phyloP scores from a whole-genome alignment of 2,113 vertebrate genomes.

The Butorides virescens region DNA sequence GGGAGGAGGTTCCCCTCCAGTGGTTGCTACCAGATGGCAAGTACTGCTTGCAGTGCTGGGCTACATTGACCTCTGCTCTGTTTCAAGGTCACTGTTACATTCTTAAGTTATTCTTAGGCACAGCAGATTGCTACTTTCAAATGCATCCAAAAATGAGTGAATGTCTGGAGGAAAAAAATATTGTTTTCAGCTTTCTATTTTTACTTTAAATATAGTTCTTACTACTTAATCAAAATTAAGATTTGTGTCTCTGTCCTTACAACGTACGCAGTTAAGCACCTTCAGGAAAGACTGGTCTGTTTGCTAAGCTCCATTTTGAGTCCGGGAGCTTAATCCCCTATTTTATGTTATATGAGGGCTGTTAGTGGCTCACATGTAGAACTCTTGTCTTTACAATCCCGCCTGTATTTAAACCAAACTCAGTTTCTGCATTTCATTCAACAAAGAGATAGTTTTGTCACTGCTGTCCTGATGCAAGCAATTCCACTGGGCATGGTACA shows the following conservation, averaged over 20 bases:
- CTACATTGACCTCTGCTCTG: background rate
- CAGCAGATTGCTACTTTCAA: background rate
- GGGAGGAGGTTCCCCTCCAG: background rate
- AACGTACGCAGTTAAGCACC: fast-evolving
- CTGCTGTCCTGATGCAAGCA: background rate
- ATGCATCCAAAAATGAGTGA: background rate
- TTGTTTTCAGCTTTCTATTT: background rate
- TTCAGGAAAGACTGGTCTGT: background rate
- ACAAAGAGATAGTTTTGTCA: background rate
- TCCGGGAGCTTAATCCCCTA: background rate
- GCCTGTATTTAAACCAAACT: background rate
- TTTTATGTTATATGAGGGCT: background rate
- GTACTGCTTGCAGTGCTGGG: background rate
- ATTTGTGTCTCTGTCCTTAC: background rate
- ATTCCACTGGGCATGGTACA: background rate
- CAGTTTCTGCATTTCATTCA: background rate
- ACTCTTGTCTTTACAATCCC: background rate
- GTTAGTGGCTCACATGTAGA: background rate
- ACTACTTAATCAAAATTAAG: background rate
- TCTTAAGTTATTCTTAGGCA: background rate
- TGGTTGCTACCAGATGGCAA: background rate
- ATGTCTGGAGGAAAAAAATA: background rate
- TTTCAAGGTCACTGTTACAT: background rate
- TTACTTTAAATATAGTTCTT: background rate
- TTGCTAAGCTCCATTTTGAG: background rate